Base-by-base conservation (phyloP, 2,113 vertebrate genomes). In the Stegastes partitus region DNA sequence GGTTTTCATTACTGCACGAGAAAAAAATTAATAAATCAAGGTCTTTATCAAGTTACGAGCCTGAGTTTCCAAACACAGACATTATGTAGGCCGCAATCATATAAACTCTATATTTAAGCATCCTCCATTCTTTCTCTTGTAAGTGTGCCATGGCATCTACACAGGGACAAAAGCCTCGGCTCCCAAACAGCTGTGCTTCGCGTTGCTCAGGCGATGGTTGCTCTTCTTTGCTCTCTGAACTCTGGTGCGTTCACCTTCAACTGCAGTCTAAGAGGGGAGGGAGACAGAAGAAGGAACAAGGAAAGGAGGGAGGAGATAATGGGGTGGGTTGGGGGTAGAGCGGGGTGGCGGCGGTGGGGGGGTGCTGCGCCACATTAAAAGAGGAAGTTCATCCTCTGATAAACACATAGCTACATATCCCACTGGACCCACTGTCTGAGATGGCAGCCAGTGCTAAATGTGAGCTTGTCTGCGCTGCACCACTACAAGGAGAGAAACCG, bases 361-460 rank as follows among this genome's bases (percentile, higher is more conserved):
- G 51, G 2, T 10, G 22, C 50, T 6, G 65, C 26, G 75, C 79
- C 84, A 87, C 79, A 88, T 89, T 85, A 87, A 85, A 86, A 88
- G 80, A 85, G 83, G 85, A 92, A 91, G 86, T 87, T 93, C 85
- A 82, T 91, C 87, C 88, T 94, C 86, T 94, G 93, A 95, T 95
- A 95, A 95, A 95, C 90, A 94, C 91, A 94, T 91, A 93, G 84
- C 88, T 89, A 90, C 91, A 81, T 89, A 88, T 95, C 93, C 94
- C 94, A 92, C 90, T 68, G 94, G 94, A 94, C 92, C 90, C 80
- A 63, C 58, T 82, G 90, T 89, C 91, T 91, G 92, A 90, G 88
- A 91, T 85, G 86, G 87, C 89, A 82, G 84, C 83, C 89, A 47
- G 78, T 61, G 90, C 91, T 93, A 93, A 95, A 94, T 76, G 89